A percentile compares a stretch with the other conserved stretches of the same genome.
These are phyloP conservation scores for Orchesella flavescens DNA, from an alignment of 2,888 invertebrate species.

Conservation along the genomic window DNA sequence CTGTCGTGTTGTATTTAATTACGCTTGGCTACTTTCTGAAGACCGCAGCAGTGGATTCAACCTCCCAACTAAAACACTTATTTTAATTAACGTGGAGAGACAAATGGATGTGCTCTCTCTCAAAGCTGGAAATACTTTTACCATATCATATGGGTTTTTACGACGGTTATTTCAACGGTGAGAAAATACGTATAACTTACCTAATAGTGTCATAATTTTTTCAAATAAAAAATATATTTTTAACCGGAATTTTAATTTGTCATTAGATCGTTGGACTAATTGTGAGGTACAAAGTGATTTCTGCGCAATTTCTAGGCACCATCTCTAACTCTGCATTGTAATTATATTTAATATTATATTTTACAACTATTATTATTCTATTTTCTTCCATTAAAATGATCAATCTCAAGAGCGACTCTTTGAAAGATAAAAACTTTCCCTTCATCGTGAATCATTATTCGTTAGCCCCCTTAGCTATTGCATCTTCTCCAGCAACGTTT, in stretches of 20 bases:
- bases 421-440: no score
- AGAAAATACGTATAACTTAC: background rate
- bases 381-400: no score
- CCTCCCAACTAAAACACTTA: constrained; percentile 43
- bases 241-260: background rate
- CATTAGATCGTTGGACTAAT: constrained; percentile 43
- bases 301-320: constrained; percentile 25
- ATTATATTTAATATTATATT: background rate
- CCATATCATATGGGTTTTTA: constrained; percentile 35
- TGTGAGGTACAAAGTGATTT: constrained; percentile 39
- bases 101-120: constrained; percentile 47
- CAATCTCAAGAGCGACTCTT: no score
- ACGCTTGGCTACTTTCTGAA: constrained; percentile 36
- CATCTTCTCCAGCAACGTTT: no score
- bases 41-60: constrained; percentile 25
- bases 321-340: background rate
- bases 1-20: background rate
- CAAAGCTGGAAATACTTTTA: constrained; percentile 49
- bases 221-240: background rate
- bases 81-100: constrained; percentile 39
- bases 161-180: constrained; percentile 11
- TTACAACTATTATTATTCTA: no score
- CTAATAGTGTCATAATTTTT: background rate
- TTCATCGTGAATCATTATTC: background rate
- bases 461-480: no score